Evolutionary conservation across 1,140 invertebrate species (phyloP), one percentile per base, ranked within the genome.

Genomic region (Orius laevigatus): DNA sequence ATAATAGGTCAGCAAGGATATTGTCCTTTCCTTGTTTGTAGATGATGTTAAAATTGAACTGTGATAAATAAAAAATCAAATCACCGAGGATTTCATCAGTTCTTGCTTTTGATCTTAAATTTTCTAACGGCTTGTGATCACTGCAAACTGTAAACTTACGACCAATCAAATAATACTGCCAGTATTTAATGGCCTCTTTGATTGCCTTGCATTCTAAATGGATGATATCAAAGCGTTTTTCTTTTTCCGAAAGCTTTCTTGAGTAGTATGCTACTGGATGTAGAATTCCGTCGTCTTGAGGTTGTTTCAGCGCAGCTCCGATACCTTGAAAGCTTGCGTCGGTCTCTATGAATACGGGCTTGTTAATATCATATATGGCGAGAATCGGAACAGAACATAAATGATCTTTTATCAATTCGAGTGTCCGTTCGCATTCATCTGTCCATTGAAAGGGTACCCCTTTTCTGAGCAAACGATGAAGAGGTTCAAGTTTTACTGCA

Each of bases 221-320:
- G 55, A 51, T 62, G 60, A n/a, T 57, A 55, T 48, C 56, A 58
- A 15, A 59, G 12, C 31, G 41, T 15, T 42, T 46, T 43, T 52
- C 36, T 18, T 20, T 16, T 18, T 39, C 38, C 15, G 32, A 35
- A n/a, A 48, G 19, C 19, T 36, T 52, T 19, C 39, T 39, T 12
- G 47, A 48, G 25, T 39, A 48, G 16, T 51, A 54, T 12, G 47
- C 47, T 10, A 48, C 56, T 34, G 57, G 58, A 50, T 59, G 58
- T 52, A 57, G 43, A 54, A 53, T 20, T 43, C 46, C 50, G 49
- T 60, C 51, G 9, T 14, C 4, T 53, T 60, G 56, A 51, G 36
- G 50, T n/a, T 64, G 60, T 54, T 62, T 60, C 35, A 63, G 43
- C 4, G 64, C 40, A 18, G 63, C 60, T 35, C 63, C 65, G 15